Evolutionary conservation across 2,797 vertebrate species (phyloP).

Genomic region (Melanotaenia nigrans): DNA sequence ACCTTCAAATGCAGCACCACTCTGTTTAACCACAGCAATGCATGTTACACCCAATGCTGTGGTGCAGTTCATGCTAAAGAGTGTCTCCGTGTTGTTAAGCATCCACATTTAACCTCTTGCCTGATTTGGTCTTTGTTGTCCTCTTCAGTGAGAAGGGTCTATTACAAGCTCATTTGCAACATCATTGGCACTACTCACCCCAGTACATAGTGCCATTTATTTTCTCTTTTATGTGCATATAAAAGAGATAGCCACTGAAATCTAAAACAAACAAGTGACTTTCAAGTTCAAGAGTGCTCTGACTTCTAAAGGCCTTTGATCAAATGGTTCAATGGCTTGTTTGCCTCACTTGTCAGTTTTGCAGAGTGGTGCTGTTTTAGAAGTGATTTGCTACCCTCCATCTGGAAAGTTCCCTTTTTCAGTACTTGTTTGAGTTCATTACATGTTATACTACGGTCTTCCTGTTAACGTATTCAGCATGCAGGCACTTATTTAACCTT

Average conservation of each 20-base stretch:
- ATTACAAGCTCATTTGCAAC: constrained; percentile 59
- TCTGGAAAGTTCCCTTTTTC: constrained; percentile 12
- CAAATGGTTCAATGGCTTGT: constrained; percentile 58
- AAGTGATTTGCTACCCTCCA: constrained; percentile 32
- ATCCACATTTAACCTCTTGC: constrained; percentile 49
- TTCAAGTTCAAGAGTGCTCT: constrained; percentile 66
- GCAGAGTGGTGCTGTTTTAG: constrained; percentile 43
- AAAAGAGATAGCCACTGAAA: constrained; percentile 60
- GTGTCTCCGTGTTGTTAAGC: constrained; percentile 4
- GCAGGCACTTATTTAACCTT: constrained; percentile 37
- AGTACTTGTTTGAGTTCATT: constrained; percentile 23
- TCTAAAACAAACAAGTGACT: constrained; percentile 62
- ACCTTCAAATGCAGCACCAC: constrained; percentile 49
- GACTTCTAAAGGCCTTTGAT: constrained; percentile 70
- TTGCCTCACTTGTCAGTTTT: constrained; percentile 62
- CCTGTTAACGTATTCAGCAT: constrained; percentile 16
- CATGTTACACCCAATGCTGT: constrained; percentile 12
- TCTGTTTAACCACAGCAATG: constrained; percentile 28
- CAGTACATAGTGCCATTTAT: constrained; percentile 40
- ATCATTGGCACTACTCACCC: constrained; percentile 28
- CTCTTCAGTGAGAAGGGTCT: constrained; percentile 32
- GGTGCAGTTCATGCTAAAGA: constrained; percentile 1
- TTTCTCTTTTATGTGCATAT: constrained; percentile 59
- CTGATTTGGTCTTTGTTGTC: constrained; percentile 41
- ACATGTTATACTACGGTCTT: constrained; percentile 9